Evolutionary conservation across 92 coral and sea anemone genomes (phyloP).

Genomic region (Epizoanthus scotinus): DNA sequence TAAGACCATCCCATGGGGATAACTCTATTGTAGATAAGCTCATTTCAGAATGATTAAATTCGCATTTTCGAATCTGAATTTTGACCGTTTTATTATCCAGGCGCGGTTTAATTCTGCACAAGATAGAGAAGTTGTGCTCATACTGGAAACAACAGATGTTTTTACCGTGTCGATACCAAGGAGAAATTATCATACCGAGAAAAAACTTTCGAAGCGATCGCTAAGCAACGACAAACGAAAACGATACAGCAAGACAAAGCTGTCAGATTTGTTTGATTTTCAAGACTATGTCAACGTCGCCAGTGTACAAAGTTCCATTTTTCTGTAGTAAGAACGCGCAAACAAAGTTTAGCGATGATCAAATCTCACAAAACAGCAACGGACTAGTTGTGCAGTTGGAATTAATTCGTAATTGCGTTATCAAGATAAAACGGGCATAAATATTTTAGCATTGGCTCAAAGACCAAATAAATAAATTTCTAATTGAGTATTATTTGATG

Average conservation of each 20-base stretch:
- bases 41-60: conserved; percentile 34
- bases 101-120: conserved; percentile 24
- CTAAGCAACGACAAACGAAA: conserved; percentile 57
- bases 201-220: conserved; percentile 46
- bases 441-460: conserved; percentile 73
- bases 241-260: conserved; percentile 41
- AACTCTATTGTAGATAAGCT: conserved; percentile 32
- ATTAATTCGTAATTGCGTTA: conserved; percentile 66
- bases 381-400: conserved; percentile 48
- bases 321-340: conserved; percentile 15
- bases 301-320: conserved; percentile 3
- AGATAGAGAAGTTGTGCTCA: conserved; percentile 20
- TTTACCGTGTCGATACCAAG: conserved; percentile 12
- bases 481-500: conserved; percentile 68
- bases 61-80: conserved; percentile 2
- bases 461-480: conserved; percentile 77
- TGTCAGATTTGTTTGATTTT: background rate
- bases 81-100: conserved; percentile 18
- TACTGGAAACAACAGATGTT: conserved; percentile 55
- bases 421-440: conserved; percentile 58
- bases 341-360: conserved; percentile 7
- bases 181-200: conserved; percentile 55
- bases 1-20: conserved; percentile 30
- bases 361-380: conserved; percentile 35
- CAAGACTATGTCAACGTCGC: background rate